Percentiles rank a stretch among this genome's conserved stretches.
Conservation (phyloP, 2,888 invertebrate species). For the Ectropis crepuscularia region DNA sequence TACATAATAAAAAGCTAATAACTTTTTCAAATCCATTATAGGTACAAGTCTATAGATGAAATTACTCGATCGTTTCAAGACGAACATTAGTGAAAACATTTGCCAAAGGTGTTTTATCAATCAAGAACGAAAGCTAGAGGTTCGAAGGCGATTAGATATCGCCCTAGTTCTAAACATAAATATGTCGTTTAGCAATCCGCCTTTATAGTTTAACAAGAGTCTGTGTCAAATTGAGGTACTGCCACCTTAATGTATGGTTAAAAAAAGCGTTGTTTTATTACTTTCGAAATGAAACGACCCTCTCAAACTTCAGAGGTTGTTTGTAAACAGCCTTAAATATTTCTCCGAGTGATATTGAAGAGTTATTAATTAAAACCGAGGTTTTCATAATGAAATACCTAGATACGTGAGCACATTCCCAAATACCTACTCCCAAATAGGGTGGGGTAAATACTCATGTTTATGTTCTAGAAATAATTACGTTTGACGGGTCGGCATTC, state of each 20-base stretch:
- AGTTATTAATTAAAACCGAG: conserved; percentile 22
- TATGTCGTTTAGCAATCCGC: too few species aligned
- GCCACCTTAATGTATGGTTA: neutral
- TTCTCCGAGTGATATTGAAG: conserved; percentile 18
- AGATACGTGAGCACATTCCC: conserved; percentile 8
- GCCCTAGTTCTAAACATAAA: too few species aligned
- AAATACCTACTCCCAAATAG: neutral
- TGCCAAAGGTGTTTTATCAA: too few species aligned
- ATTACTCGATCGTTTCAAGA: too few species aligned
- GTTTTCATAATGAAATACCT: conserved; percentile 16
- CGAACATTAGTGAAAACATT: too few species aligned
- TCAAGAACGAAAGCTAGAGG: too few species aligned
- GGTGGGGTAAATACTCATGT: neutral
- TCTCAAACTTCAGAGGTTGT: conserved; percentile 21
- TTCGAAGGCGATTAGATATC: too few species aligned
- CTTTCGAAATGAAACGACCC: conserved; percentile 34
- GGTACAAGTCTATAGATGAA: too few species aligned
- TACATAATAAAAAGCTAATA: too few species aligned
- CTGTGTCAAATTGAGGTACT: conserved; percentile 4
- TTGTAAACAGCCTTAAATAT: conserved; percentile 22
- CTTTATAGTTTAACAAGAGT: too few species aligned
- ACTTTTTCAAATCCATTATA: too few species aligned
- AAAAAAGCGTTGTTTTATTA: conserved; percentile 38
- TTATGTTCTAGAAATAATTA: neutral
- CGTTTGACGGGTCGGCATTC: neutral